Percentiles rank a stretch among this genome's conserved stretches.
Conservation (phyloP, 2,888 invertebrate species). For the Imbricaverruca yamaguchii region DNA sequence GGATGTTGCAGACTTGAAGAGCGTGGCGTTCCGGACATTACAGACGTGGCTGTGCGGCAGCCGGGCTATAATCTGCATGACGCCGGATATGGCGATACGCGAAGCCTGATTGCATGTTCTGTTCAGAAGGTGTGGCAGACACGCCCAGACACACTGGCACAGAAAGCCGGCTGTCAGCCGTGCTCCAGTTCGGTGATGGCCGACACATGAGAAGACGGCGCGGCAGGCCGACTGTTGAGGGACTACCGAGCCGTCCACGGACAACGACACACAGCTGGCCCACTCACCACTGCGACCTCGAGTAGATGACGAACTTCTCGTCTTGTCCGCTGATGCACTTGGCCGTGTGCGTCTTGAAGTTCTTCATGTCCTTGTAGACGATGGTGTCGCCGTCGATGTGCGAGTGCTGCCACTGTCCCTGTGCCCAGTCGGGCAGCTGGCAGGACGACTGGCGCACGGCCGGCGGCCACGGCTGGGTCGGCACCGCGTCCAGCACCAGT, state of each 20-base stretch:
- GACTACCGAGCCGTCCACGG: too few relatives aligned
- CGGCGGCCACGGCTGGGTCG: slow-evolving; percentile 41
- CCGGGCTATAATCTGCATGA: neutral
- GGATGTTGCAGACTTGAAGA: too few relatives aligned
- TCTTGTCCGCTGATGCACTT: slow-evolving; percentile 44
- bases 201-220: too few relatives aligned
- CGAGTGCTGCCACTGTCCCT: slow-evolving; percentile 55
- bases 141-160: too few relatives aligned
- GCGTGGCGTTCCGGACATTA: neutral
- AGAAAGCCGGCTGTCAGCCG: too few relatives aligned
- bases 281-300: slow-evolving; percentile 50
- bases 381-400: slow-evolving; percentile 46
- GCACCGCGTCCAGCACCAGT: slow-evolving; percentile 44
- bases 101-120: neutral
- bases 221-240: too few relatives aligned
- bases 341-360: slow-evolving; percentile 49
- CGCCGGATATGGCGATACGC: neutral
- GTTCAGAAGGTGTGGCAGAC: neutral
- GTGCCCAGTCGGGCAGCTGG: slow-evolving; percentile 56
- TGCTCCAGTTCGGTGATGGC: too few relatives aligned
- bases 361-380: slow-evolving; percentile 46
- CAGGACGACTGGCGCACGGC: slow-evolving; percentile 37
- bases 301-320: slow-evolving; percentile 48
- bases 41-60: neutral
- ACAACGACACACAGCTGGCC: too few relatives aligned